Percentiles rank a stretch among this genome's conserved stretches.
These are phyloP conservation scores for Xenentodon cancila DNA, from an alignment of 2,797 vertebrate genomes.

Conservation along the genomic window DNA sequence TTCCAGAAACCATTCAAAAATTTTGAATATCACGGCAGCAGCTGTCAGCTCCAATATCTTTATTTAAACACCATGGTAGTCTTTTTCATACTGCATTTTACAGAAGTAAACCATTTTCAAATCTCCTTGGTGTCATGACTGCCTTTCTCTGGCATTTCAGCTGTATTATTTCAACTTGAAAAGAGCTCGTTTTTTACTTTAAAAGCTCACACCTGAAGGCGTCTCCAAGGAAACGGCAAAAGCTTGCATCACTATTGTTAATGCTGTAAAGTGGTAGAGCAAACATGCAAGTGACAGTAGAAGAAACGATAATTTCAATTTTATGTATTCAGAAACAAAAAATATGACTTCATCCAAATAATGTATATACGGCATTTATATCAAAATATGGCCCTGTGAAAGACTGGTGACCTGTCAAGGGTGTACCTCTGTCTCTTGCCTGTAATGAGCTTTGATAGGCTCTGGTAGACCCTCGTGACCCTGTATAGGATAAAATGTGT, in stretches of 20 bases:
- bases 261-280: not conserved
- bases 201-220: not conserved
- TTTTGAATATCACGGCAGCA: not conserved
- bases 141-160: not conserved
- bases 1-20: not conserved
- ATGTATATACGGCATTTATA: no score
- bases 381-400: no score
- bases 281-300: not conserved
- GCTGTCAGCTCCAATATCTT: not conserved
- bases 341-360: no score
- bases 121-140: not conserved
- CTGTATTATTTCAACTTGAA: not conserved
- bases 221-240: slow-evolving; percentile 6
- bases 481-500: no score
- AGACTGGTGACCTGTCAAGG: no score
- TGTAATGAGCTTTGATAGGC: no score
- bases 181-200: not conserved
- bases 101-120: not conserved
- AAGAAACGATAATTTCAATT: not conserved
- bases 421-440: no score
- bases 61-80: not conserved
- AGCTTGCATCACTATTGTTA: not conserved
- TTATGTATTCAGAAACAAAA: no score
- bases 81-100: not conserved
- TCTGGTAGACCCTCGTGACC: no score